Base-by-base conservation (phyloP, 1,140 invertebrate species). In the Anoplophora glabripennis region DNA sequence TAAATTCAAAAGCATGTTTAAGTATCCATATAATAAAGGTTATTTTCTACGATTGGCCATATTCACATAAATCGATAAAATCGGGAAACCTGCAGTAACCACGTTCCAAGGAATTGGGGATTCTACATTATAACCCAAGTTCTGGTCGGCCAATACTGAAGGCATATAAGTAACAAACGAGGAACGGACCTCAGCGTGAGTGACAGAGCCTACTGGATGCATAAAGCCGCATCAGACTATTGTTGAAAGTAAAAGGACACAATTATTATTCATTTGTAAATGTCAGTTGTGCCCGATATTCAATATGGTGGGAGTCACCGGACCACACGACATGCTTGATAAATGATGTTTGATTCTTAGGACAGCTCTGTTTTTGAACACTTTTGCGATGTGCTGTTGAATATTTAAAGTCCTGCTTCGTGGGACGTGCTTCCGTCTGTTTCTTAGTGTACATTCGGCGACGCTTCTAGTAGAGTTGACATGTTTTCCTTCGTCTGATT, bases 261-360 rank as follows among this genome's bases (percentile, higher is more conserved):
- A 69, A 71, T 71, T 70, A 71, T 71, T 71, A 71, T 71, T 71
- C 69, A 71, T 71, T 71, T 71, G 69, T 71, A 70, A 71, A 71
- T 71, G 69, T 71, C 69, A 71, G 59, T 63, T 58, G 57, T 67
- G 69, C 59, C 66, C 69, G 66, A 71, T 70, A 71, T 71, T 71
- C 67, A 71, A 71, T 71, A 71, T 70, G 69, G 69, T 71, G 63
- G 69, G 69, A 68, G 68, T 68, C 59, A 53, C 53, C 64, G 66
- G 63, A 67, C 66, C 69, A 71, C 68, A 71, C 69, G 69, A 71
- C 65, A 68, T 55, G 57, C 53, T 63, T 71, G 68, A 71, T 71
- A 71, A 71, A 71, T 71, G 69, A 71, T 71, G 62, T 59, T 56
- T 58, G 64, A 67, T 70, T 71, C 68, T 69, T 65, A 65, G 69